These are phyloP conservation scores for Mizuhopecten yessoensis DNA, from an alignment of 1,140 invertebrate species.

Conservation along the genomic window DNA sequence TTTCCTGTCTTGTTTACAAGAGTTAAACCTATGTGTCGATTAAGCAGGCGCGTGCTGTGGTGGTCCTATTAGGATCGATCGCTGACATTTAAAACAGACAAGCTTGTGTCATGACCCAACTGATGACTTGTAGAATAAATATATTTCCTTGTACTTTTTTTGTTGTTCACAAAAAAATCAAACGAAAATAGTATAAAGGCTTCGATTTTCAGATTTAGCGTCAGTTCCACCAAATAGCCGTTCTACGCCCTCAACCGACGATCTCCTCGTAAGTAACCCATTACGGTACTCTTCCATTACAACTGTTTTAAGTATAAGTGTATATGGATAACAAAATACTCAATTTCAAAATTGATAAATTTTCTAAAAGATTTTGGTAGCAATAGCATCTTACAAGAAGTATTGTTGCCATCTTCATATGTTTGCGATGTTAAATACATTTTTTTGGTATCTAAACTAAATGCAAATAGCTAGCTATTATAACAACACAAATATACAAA, in stretches of 20 bases:
- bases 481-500: no score
- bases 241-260: background rate
- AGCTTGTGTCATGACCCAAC: background rate
- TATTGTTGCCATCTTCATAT: no score
- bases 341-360: no score
- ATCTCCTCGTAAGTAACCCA: background rate
- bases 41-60: background rate
- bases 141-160: background rate
- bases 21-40: background rate
- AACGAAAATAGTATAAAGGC: background rate
- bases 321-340: no score
- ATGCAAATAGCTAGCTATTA: no score
- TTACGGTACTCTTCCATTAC: background rate
- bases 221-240: conserved; percentile 15
- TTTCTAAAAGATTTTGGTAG: no score
- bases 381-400: no score
- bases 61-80: background rate
- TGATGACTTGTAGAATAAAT: background rate
- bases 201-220: background rate
- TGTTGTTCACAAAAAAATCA: background rate
- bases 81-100: conserved; percentile 9
- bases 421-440: no score
- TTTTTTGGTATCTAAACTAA: no score
- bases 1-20: background rate
- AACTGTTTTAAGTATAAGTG: no score